Base-by-base conservation (phyloP, 2,888 invertebrate genomes). In the Sympetrum striolatum region DNA sequence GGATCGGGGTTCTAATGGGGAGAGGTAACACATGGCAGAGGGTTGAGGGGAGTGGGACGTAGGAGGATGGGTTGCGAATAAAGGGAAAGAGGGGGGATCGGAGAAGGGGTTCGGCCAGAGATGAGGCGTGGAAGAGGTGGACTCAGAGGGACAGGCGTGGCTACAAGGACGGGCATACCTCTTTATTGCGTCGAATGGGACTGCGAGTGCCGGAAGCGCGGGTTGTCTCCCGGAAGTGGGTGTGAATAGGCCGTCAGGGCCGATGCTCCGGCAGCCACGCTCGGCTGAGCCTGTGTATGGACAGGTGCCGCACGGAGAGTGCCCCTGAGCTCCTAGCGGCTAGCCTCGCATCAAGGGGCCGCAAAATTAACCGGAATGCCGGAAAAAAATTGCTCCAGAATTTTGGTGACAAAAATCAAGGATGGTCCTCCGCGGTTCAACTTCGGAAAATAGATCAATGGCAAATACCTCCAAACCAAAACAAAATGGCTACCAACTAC, bases 211-310 rank as follows among this genome's bases (percentile, higher is more conserved):
- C 25, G 25, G 73, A 31, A 73, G 79, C 31, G 18, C 25, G 79
- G 18, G 60, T 86, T 35, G 37, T 60, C 86, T 60, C 60, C 86
- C 86, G 86, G 86, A 86, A 86, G 86, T 64, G 35, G 37, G 22
- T n/a, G 60, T 86, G 86, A 86, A 86, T 86, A 64, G 86, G 60
- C 12, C 86, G 86, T 86, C 86, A 86, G 86, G 86, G 86, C 60
- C 60, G 31, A 37, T 86, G 86, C 86, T 37, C 86, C 60, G 86
- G 37, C 6, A 22, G 35, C 37, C 60, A 86, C 86, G 86, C 86
- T 60, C 37, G 22, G 86, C 86, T 39, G 86, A n/a, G 12, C 86
- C 73, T 73, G 31, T 53, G 18, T 53, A 53, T 53, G 53, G 73
- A 73, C 31, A 73, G 73, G 73, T 73, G 73, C 25, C 73, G 8